phyloP scores from a whole-genome alignment of 2,888 invertebrate species.

The Mechanitis mazaeus region DNA sequence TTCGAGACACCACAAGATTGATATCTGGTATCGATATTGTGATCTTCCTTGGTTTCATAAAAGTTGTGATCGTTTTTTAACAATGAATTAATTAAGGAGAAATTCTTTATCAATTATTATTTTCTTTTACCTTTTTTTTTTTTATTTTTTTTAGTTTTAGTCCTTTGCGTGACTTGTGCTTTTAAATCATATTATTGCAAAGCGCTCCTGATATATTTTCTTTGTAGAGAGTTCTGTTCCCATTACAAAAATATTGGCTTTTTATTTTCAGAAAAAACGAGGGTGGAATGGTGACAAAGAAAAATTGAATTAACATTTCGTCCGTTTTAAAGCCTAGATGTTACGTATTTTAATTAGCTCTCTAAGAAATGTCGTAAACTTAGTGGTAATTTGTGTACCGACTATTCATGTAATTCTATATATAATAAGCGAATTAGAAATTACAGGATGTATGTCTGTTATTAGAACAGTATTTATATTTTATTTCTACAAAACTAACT shows the following conservation, averaged over 20 bases:
- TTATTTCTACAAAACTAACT: slow-evolving; percentile 2
- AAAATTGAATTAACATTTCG: slow-evolving; percentile 32
- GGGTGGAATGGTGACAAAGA: slow-evolving; percentile 38
- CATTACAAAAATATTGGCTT: slow-evolving; percentile 18
- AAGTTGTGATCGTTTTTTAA: too few relatives aligned
- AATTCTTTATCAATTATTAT: too few relatives aligned
- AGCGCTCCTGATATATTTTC: too few relatives aligned
- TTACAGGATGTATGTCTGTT: neutral
- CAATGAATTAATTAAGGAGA: too few relatives aligned
- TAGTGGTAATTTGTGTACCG: slow-evolving; percentile 18
- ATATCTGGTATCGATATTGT: too few relatives aligned
- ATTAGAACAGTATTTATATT: neutral
- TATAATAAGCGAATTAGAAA: neutral
- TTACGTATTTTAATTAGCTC: slow-evolving; percentile 16
- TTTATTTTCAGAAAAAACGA: slow-evolving; percentile 45
- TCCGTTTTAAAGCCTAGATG: slow-evolving; percentile 19
- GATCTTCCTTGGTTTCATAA: too few relatives aligned
- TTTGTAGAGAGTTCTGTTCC: too few relatives aligned
- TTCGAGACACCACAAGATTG: too few relatives aligned
- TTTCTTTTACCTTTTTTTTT: too few relatives aligned
- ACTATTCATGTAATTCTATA: slow-evolving; percentile 13
- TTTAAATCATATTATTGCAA: too few relatives aligned
- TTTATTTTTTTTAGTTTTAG: too few relatives aligned
- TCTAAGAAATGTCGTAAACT: slow-evolving; percentile 17
- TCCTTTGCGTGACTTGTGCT: too few relatives aligned